Evolutionary conservation across 2,888 invertebrate species (phyloP).

Genomic region (Unio delphinus): DNA sequence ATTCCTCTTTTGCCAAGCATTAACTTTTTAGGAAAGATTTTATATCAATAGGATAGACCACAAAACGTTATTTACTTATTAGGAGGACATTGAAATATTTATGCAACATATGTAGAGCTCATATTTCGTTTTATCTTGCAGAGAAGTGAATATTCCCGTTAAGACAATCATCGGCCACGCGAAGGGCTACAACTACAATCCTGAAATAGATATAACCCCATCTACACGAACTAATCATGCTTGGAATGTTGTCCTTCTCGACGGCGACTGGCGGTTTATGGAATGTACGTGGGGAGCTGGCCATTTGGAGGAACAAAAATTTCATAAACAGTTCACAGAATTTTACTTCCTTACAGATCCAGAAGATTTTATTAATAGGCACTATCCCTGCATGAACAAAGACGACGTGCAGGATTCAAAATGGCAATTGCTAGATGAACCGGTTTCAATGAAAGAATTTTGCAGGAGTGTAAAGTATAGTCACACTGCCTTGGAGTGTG

Average conservation of each 20-base stretch:
- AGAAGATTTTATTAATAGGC: conserved; percentile 5
- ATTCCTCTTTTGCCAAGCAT: no score
- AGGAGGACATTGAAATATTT: no score
- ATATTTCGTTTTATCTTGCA: conserved; percentile 6
- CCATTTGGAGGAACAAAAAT: conserved; percentile 1
- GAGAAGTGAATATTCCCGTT: conserved; percentile 15
- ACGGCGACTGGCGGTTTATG: conserved; percentile 20
- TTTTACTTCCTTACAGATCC: conserved; percentile 15
- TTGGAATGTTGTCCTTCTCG: conserved; percentile 23
- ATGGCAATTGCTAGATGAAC: conserved; percentile 7
- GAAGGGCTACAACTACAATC: conserved; percentile 20
- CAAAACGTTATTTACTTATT: no score
- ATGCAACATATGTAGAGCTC: background rate
- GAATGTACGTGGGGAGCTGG: conserved; percentile 31
- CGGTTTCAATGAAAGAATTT: conserved; percentile 4
- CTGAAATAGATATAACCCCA: conserved; percentile 9
- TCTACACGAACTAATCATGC: conserved; percentile 20
- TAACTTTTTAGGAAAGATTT: no score
- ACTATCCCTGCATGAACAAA: conserved; percentile 3
- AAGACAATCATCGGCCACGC: conserved; percentile 19
- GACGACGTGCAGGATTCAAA: background rate
- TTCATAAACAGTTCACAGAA: conserved; percentile 6
- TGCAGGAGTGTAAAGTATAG: background rate
- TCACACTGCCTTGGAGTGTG: no score
- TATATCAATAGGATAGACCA: no score